Base-by-base conservation (phyloP, 2,888 invertebrate species). In the Timema cristinae region DNA sequence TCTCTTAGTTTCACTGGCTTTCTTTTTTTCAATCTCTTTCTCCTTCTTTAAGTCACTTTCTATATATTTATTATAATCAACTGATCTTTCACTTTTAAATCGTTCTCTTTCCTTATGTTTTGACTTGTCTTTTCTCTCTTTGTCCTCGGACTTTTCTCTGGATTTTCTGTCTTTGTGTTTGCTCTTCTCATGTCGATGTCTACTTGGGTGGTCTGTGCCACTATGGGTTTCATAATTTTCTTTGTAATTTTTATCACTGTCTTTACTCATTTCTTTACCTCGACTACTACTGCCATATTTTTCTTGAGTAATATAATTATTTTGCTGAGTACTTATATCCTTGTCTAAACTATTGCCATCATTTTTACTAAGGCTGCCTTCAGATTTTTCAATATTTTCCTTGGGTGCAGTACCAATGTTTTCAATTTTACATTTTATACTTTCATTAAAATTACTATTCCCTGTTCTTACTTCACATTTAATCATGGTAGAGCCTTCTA, bases 221-320 rank as follows among this genome's bases (percentile, higher is more conserved):
- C 32, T 32, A 32, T 32, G 32, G 32, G 32, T 32, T 32, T 61
- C 67, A 51, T 16, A 54, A 15, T 67, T 75, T 13, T 68, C 70
- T 59, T 69, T 75, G 50, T 69, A 69, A 9, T 52, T 73, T 50
- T 66, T 68, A 68, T 50, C 50, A 71, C 72, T 69, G 67, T 52
- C 69, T 66, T 75, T 68, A 47, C 75, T 72, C n/a, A 68, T 69
- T 74, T 76, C 68, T 61, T 63, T 51, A 48, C 50, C 50, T 56
- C 5, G 7, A 47, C 48, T 68, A 6, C 59, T 59, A 69, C 16
- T 13, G 47, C 11, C 11, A 15, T 61, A 47, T 8, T 50, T 61
- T 59, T 59, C 69, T 56, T 6, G 50, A 10, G 15, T 13, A 49
- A 50, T 9, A 15, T 49, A 5, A 10, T 69, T 59, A n/a, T 59